Base-by-base conservation (phyloP, 2,888 invertebrate species). In the Xestia c-nigrum region DNA sequence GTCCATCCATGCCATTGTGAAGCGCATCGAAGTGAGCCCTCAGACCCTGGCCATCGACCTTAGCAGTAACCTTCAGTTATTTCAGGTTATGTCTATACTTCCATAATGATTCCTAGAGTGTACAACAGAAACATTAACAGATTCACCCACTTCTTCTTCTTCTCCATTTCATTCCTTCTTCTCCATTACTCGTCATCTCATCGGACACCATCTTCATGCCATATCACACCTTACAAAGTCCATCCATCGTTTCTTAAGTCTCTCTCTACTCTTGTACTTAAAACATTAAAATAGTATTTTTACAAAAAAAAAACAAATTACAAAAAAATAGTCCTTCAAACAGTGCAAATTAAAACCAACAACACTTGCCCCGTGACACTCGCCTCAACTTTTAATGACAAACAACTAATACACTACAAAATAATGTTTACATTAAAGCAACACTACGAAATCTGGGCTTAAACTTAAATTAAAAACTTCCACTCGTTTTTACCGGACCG, bases 381-480 rank as follows among this genome's bases (percentile, higher is more conserved):
- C 43, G 43, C 46, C 55, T 66, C 46, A 85, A 84, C 70, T 78
- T 85, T 85, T 68, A 82, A 85, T 65, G 47, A 76, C 59, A 52
- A 57, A 76, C 64, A 65, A 79, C 69, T 71, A 76, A 81, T 71
- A 72, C 65, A 21, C 67, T 61, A 68, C 50, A 81, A 84, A 83
- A 78, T 78, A 83, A 80, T 84, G 85, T 89, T 89, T 87, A 81
- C 81, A 85, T 88, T 74, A 83, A 75, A 83, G 64, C 31, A 81
- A 84, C 75, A 79, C 76, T 79, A 78, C 66, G 81, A 87, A 88
- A 83, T 85, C 87, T 85, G 83, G 80, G 81, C 86, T 86, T 84
- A 83, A 91, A 89, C 87, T 91, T 91, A 91, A 91, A 91, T 91
- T 90, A 90, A 90, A 91, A 91, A 91, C 89, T 91, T 91, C 65